A percentile compares a stretch with the other conserved stretches of the same genome.
Evolutionary conservation across 1,140 invertebrate genomes (phyloP).

Genomic region (Anastrepha obliqua): DNA sequence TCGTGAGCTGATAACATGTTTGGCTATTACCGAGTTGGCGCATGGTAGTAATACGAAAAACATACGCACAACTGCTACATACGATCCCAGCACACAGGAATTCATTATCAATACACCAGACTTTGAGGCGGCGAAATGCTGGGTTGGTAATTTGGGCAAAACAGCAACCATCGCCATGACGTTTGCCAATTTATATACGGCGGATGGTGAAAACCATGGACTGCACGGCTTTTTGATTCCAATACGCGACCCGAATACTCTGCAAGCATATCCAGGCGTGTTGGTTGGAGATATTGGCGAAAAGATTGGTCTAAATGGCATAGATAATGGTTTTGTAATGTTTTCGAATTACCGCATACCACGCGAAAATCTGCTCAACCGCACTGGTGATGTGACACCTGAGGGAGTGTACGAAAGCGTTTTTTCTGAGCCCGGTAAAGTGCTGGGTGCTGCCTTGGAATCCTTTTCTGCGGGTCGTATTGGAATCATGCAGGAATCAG

Average conservation of each 20-base stretch:
- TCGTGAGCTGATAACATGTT: conserved; percentile 85
- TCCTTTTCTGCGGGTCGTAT: conserved; percentile 89
- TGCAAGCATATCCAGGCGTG: conserved; percentile 83
- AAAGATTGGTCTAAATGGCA: conserved; percentile 90
- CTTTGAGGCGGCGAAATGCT: conserved; percentile 96
- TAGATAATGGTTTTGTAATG: conserved; percentile 93
- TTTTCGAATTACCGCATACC: conserved; percentile 92
- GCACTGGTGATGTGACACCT: conserved; percentile 89
- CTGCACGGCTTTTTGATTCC: conserved; percentile 90
- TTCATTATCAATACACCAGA: conserved; percentile 94
- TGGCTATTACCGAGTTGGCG: conserved; percentile 93
- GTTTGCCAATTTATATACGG: conserved; percentile 88
- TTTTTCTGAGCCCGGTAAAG: conserved; percentile 85
- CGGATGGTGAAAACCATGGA: conserved; percentile 88
- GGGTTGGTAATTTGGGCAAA: conserved; percentile 94
- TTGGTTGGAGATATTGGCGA: conserved; percentile 89
- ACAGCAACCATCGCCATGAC: conserved; percentile 90
- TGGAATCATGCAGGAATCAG: conserved; percentile 83
- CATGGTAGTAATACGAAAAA: conserved; percentile 96
- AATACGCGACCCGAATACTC: conserved; percentile 85
- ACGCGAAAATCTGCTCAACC: conserved; percentile 87
- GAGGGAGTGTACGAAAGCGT: conserved; percentile 88
- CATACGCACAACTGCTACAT: conserved; percentile 93
- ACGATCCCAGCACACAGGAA: conserved; percentile 84
- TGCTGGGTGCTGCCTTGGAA: conserved; percentile 88